phyloP scores from a whole-genome alignment of 2,888 invertebrate genomes.

The Podotricha telesiphe region DNA sequence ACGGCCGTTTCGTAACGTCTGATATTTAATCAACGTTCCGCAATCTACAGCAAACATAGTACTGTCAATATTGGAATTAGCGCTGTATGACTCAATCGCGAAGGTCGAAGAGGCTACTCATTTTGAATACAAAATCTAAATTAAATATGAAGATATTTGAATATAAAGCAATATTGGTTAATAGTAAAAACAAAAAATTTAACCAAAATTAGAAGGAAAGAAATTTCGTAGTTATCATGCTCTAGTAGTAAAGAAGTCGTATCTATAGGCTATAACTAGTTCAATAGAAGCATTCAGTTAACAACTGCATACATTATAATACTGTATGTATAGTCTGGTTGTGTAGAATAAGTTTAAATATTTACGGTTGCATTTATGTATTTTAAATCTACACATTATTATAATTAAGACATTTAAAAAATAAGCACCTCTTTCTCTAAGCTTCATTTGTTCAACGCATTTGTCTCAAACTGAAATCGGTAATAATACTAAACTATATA shows the following conservation, averaged over 20 bases:
- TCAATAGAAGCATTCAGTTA: constrained; percentile 49
- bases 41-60: constrained; percentile 37
- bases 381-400: no score
- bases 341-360: neutral
- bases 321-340: constrained; percentile 44
- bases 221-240: constrained; percentile 36
- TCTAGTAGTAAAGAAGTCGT: constrained; percentile 35
- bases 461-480: no score
- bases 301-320: constrained; percentile 49
- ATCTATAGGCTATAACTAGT: constrained; percentile 28
- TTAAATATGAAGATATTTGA: constrained; percentile 1
- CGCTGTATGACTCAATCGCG: constrained; percentile 36
- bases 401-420: no score
- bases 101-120: constrained; percentile 40
- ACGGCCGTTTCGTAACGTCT: constrained; percentile 30
- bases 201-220: constrained; percentile 33
- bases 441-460: no score
- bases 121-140: neutral
- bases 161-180: constrained; percentile 32
- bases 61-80: constrained; percentile 43
- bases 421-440: no score
- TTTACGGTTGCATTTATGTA: no score
- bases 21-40: constrained; percentile 40
- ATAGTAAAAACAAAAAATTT: constrained; percentile 26
- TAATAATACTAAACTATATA: no score